phyloP scores from a whole-genome alignment of 2,888 invertebrate species.

The Eumerus sabulonum region DNA sequence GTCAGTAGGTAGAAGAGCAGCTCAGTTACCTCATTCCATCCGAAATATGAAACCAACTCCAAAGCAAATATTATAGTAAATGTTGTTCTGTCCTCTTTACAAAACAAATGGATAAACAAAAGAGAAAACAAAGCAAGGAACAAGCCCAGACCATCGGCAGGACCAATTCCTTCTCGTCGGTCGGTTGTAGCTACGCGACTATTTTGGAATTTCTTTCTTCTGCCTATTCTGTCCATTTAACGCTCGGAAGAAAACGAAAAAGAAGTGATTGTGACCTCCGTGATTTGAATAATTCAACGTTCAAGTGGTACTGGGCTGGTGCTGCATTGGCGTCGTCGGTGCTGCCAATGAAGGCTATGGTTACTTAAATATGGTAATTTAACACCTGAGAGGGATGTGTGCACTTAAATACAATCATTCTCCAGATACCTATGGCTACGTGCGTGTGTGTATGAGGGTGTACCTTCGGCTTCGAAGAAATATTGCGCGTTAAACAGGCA shows the following conservation, averaged over 20 bases:
- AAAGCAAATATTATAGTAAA: too few relatives aligned
- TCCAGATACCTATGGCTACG: conserved; percentile 11
- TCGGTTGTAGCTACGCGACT: too few relatives aligned
- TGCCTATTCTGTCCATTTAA: conserved; percentile 11
- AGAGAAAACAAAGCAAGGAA: conserved; percentile 15
- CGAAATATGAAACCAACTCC: too few relatives aligned
- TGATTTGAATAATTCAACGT: conserved; percentile 55
- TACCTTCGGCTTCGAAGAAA: conserved; percentile 47
- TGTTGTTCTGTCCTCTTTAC: too few relatives aligned
- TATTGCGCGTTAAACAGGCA: conserved; percentile 61
- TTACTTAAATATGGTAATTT: conserved; percentile 63
- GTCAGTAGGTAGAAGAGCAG: too few relatives aligned
- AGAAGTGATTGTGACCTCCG: conserved; percentile 38
- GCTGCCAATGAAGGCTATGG: conserved; percentile 27
- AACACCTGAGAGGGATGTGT: conserved; percentile 59
- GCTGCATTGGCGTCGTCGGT: neutral
- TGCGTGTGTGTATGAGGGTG: conserved; percentile 1
- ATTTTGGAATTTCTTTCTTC: conserved; percentile 3
- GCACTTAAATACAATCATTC: conserved; percentile 36
- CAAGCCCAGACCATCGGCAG: conserved; percentile 23
- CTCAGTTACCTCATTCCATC: too few relatives aligned
- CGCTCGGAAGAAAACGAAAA: conserved; percentile 27
- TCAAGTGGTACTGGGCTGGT: conserved; percentile 24
- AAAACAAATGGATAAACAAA: conserved; percentile 9
- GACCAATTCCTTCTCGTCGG: conserved; percentile 14